These are phyloP conservation scores for Drosophila melanocephala DNA, from an alignment of 2,888 invertebrate genomes.

Conservation along the genomic window DNA sequence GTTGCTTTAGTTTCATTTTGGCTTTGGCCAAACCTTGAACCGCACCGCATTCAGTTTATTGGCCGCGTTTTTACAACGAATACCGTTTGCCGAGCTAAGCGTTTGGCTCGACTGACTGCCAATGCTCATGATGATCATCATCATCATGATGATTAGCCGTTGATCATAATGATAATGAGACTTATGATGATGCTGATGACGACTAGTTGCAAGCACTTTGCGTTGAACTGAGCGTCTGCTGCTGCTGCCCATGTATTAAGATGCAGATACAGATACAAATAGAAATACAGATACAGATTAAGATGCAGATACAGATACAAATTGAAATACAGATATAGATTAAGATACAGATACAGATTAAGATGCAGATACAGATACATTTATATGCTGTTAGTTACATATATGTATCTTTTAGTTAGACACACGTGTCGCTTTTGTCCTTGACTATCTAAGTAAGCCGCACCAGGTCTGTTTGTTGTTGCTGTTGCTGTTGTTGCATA, in stretches of 20 bases:
- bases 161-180: slow-evolving; percentile 28
- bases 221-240: slow-evolving; percentile 11
- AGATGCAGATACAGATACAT: slow-evolving; percentile 15
- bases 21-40: slow-evolving; percentile 83
- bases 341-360: neutral
- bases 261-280: neutral
- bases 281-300: neutral
- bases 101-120: slow-evolving; percentile 55
- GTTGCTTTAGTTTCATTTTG: slow-evolving; percentile 81
- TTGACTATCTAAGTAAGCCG: slow-evolving; percentile 39
- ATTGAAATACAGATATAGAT: neutral
- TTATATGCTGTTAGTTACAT: neutral
- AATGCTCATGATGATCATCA: slow-evolving; percentile 33
- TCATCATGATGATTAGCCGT: slow-evolving; percentile 17
- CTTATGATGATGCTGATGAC: slow-evolving; percentile 18
- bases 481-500: slow-evolving; percentile 38
- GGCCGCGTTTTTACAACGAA: slow-evolving; percentile 84
- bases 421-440: slow-evolving; percentile 52
- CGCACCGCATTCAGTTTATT: slow-evolving; percentile 82
- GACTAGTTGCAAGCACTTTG: slow-evolving; percentile 34
- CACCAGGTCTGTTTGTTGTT: slow-evolving; percentile 2
- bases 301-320: slow-evolving; percentile 14
- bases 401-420: slow-evolving; percentile 2
- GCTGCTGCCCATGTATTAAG: neutral
- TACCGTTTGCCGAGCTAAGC: slow-evolving; percentile 74